Evolutionary conservation across 2,888 invertebrate genomes (phyloP), one percentile per base, ranked within the genome.

Genomic region (Drosophila maculinotata): DNA sequence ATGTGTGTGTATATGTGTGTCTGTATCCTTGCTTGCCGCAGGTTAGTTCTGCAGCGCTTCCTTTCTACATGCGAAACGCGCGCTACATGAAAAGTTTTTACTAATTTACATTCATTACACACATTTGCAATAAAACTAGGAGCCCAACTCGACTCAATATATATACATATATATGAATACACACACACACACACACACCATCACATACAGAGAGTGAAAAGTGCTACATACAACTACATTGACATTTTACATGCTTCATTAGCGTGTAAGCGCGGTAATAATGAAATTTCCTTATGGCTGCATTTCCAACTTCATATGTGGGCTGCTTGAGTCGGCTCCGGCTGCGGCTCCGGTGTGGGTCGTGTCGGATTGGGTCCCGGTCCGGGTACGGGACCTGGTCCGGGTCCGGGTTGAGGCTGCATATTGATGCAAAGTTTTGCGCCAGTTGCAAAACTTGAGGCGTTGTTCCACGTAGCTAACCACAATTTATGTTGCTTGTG

Each of bases 71-170:
- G 49, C 57, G 56, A 66, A 66, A 38, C 15, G 57, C 53, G 65
- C 58, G 67, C 68, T 42, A 67, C 71, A 76, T 54, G 69, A 69
- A 84, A 86, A 79, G 54, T 86, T 86, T 88, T 83, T 78, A 84
- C 86, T 88, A 86, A 86, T 86, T 86, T 88, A 88, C 86, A 88
- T 88, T 82, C 88, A 88, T 86, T 86, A 88, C 86, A 88, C 78
- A 87, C 79, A 88, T 84, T 88, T 84, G 88, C 87, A 86, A 86
- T 86, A 88, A 86, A 86, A 86, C 88, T 84, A 81, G 74, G 17
- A 64, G 56, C 70, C 69, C 68, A 68, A 85, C 76, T 60, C 64
- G 36, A 74, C 75, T 68, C 67, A 66, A 75, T 60, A 78, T 42
- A 30, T 15, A 52, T 33, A 36, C 31, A 12, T 38, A 48, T 14